Evolutionary conservation across 2,888 invertebrate species (phyloP).

Genomic region (Baronia brevicornis): DNA sequence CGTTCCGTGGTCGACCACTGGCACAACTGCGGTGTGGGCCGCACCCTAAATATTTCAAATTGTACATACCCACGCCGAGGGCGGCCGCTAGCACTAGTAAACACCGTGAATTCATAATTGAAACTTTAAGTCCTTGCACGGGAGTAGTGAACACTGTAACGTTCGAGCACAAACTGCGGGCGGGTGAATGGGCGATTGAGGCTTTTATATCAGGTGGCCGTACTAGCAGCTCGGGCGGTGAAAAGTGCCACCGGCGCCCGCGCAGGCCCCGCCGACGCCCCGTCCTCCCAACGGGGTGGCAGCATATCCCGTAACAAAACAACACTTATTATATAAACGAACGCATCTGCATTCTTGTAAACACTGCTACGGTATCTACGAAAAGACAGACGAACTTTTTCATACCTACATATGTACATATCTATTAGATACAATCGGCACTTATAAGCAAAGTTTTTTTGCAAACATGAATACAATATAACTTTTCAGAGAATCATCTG

Average conservation of each 20-base stretch:
- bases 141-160: constrained; percentile 68
- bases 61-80: constrained; percentile 81
- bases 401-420: too few species aligned
- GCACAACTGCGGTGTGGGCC: constrained; percentile 28
- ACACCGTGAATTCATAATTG: constrained; percentile 72
- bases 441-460: too few species aligned
- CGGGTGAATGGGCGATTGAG: constrained; percentile 71
- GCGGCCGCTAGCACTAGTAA: constrained; percentile 78
- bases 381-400: too few species aligned
- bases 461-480: too few species aligned
- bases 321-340: constrained; percentile 1
- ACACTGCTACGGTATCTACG: too few species aligned
- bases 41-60: constrained; percentile 65
- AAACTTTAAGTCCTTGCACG: constrained; percentile 68
- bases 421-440: too few species aligned
- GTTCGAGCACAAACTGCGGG: constrained; percentile 73
- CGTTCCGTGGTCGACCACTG: constrained; percentile 29
- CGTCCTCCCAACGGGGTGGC: constrained; percentile 20
- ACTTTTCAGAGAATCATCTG: too few species aligned
- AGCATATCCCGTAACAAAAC: constrained; percentile 18
- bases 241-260: constrained; percentile 52
- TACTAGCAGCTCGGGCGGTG: constrained; percentile 53
- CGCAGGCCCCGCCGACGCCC: constrained; percentile 29
- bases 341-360: neutral
- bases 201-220: constrained; percentile 70